phyloP scores from a whole-genome alignment of 1,140 invertebrate genomes.

The Achatina immaculata region DNA sequence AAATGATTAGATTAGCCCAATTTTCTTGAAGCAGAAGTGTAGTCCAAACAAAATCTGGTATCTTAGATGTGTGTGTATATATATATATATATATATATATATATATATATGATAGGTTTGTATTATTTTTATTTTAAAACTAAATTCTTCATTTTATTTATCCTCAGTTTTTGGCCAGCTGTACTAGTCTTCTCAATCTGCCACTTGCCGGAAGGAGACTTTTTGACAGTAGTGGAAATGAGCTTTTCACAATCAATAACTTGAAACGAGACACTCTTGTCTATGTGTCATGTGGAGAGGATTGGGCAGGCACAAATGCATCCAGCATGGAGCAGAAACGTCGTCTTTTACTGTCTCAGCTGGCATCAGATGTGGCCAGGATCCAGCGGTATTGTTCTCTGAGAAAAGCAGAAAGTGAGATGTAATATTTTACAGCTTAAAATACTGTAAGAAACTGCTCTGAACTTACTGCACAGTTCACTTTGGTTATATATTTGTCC shows the following conservation, averaged over 20 bases:
- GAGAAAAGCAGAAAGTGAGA: constrained; percentile 64
- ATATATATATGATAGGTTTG: too few relatives aligned
- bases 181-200: constrained; percentile 65
- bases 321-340: constrained; percentile 66
- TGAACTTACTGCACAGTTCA: too few relatives aligned
- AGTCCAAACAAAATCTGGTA: too few relatives aligned
- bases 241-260: constrained; percentile 64
- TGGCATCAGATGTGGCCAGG: constrained; percentile 66
- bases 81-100: too few relatives aligned
- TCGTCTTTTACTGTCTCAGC: constrained; percentile 61
- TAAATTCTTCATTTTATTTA: too few relatives aligned
- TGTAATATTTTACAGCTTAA: not conserved
- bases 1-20: too few relatives aligned
- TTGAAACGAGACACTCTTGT: constrained; percentile 66
- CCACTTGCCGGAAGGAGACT: constrained; percentile 69
- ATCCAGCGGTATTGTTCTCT: constrained; percentile 65
- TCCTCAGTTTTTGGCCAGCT: constrained; percentile 70
- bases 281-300: constrained; percentile 69
- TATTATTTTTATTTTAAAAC: too few relatives aligned
- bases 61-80: too few relatives aligned
- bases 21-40: too few relatives aligned
- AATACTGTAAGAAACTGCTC: not conserved
- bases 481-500: too few relatives aligned
- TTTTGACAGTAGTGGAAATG: constrained; percentile 68
- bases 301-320: constrained; percentile 67